These are phyloP conservation scores for human DNA, from an alignment of 2,113 vertebrate species.

Conservation along the genomic window DNA sequence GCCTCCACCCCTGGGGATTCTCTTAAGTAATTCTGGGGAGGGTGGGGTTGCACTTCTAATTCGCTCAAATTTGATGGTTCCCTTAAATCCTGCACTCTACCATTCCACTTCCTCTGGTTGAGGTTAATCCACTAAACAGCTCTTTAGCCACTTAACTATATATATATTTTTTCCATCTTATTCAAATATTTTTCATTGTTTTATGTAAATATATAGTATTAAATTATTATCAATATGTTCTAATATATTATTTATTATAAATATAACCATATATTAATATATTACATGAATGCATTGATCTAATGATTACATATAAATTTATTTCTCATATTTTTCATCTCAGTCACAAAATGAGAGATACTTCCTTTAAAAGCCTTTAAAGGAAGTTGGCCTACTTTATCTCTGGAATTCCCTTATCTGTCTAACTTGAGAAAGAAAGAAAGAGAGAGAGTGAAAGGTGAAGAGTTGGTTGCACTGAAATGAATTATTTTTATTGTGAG, in stretches of 20 bases:
- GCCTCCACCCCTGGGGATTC: background rate
- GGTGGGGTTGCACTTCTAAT: slow-evolving; percentile 2
- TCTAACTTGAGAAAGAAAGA: background rate
- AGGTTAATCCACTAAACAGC: background rate
- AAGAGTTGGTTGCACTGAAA: background rate
- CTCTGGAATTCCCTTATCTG: background rate
- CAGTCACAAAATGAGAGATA: slow-evolving; percentile 36
- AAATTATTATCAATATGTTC: background rate
- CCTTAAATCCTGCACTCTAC: background rate
- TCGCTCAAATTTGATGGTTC: slow-evolving; percentile 4
- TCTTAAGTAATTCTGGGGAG: background rate
- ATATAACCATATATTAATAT: background rate
- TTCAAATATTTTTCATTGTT: background rate
- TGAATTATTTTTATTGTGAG: slow-evolving; percentile 10
- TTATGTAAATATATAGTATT: background rate
- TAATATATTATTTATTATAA: background rate
- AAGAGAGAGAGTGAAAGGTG: background rate
- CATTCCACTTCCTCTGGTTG: background rate
- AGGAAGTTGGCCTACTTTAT: background rate
- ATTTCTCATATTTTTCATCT: background rate
- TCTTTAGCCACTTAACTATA: background rate
- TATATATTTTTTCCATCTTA: background rate
- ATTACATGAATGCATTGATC: background rate
- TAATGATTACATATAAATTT: background rate
- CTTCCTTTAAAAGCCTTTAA: background rate